Percentiles rank a stretch among this genome's conserved stretches.
These are phyloP conservation scores for Apamea sordens DNA, from an alignment of 2,888 invertebrate species.

Conservation along the genomic window DNA sequence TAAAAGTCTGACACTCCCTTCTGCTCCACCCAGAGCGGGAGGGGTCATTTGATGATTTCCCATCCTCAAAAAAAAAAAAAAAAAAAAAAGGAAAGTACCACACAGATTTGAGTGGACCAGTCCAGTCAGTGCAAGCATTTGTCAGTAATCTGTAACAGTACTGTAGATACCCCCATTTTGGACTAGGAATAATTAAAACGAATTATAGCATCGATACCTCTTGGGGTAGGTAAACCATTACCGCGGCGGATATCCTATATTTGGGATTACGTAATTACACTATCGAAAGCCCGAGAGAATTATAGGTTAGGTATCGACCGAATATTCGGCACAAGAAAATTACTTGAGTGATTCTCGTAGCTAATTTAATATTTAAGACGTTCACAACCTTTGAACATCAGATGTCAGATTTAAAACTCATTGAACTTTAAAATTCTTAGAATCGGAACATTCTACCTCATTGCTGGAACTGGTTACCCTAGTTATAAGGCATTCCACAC, in stretches of 20 bases:
- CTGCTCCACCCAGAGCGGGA: too few relatives aligned
- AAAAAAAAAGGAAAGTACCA: too few relatives aligned
- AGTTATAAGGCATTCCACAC: constrained; percentile 74
- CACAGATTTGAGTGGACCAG: neutral
- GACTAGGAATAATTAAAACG: constrained; percentile 28
- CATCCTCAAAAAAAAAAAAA: too few relatives aligned
- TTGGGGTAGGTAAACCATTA: constrained; percentile 37
- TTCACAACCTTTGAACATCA: neutral
- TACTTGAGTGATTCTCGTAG: constrained; percentile 13
- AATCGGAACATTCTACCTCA: constrained; percentile 5
- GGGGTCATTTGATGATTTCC: too few relatives aligned
- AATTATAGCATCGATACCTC: constrained; percentile 11
- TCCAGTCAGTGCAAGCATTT: neutral
- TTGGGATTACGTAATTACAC: constrained; percentile 40
- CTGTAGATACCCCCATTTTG: neutral
- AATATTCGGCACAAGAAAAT: constrained; percentile 17
- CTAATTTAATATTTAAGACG: constrained; percentile 16
- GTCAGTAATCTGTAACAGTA: neutral
- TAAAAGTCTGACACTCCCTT: too few relatives aligned
- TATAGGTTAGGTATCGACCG: neutral
- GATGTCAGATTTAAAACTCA: neutral
- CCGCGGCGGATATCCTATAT: constrained; percentile 40
- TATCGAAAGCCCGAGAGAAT: constrained; percentile 23
- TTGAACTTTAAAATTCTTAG: constrained; percentile 21
- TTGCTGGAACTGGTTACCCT: constrained; percentile 48